Conservation (phyloP, 1,140 invertebrate genomes). For the Procambarus clarkii region DNA sequence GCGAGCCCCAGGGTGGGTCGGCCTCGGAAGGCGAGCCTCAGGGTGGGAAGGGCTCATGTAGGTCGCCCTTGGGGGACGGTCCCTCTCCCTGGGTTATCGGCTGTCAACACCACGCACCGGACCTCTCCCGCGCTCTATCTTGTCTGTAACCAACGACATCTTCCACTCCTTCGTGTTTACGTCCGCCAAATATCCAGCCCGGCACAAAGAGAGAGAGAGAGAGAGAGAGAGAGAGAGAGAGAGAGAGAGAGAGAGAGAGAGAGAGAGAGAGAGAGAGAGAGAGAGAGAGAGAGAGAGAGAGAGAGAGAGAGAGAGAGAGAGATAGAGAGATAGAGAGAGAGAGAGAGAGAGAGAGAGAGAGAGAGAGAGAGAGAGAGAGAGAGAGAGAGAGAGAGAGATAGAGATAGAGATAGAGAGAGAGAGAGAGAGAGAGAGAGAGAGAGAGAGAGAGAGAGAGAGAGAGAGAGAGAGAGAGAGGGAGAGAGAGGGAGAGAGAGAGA, state of each 20-base stretch:
- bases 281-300: neutral
- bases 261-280: neutral
- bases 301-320: neutral
- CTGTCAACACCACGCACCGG: too few relatives aligned
- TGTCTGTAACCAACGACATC: neutral
- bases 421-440: neutral
- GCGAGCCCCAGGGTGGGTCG: too few relatives aligned
- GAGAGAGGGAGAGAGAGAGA: neutral
- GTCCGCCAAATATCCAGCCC: neutral
- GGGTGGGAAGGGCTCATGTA: too few relatives aligned
- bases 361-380: neutral
- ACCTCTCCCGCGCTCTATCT: too few relatives aligned
- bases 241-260: neutral
- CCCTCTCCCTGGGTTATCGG: too few relatives aligned
- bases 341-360: neutral
- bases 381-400: too few relatives aligned
- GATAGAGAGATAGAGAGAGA: too few relatives aligned
- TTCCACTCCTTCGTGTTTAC: neutral
- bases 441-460: neutral
- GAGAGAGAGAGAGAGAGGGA: neutral
- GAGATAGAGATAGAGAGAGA: too few relatives aligned
- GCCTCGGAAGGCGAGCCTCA: too few relatives aligned
- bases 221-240: neutral
- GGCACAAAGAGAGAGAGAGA: neutral
- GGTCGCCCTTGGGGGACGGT: too few relatives aligned